phyloP scores from a whole-genome alignment of 2,797 vertebrate genomes.

The Liparis tanakae region DNA sequence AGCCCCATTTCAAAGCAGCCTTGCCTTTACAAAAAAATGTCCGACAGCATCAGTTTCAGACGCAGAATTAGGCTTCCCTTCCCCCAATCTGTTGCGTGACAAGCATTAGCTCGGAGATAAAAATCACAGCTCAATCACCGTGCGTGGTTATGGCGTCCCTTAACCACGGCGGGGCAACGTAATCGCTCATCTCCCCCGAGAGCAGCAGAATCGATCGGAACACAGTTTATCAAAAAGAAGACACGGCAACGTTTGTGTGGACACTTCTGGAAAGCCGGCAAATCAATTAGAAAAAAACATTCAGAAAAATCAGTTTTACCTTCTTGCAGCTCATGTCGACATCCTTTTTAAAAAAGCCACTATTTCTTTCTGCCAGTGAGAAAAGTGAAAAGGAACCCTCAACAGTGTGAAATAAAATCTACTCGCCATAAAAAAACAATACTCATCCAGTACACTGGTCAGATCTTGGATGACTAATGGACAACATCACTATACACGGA shows the following conservation, averaged over 20 bases:
- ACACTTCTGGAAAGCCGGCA: background rate
- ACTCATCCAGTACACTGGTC: background rate
- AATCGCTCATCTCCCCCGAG: constrained; percentile 19
- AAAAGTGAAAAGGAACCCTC: background rate
- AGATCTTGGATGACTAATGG: background rate
- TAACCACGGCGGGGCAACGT: constrained; percentile 20
- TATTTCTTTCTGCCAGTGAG: background rate
- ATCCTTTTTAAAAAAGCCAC: background rate
- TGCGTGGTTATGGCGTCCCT: constrained; percentile 26
- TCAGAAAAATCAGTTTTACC: constrained; percentile 2
- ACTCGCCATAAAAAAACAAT: too few species aligned
- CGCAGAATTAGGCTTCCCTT: background rate
- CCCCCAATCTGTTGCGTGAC: background rate
- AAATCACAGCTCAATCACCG: constrained; percentile 19
- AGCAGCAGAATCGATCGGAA: constrained; percentile 40
- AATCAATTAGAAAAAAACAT: constrained; percentile 1
- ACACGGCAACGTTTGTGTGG: constrained; percentile 20
- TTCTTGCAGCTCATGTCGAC: background rate
- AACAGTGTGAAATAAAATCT: background rate
- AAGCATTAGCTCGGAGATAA: constrained; percentile 21
- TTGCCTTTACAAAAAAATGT: background rate
- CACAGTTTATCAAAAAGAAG: constrained; percentile 29
- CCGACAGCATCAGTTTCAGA: background rate
- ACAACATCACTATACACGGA: background rate
- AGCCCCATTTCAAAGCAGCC: background rate